Base-by-base conservation (phyloP, 2,797 vertebrate species). In the Sebastes alutus region DNA sequence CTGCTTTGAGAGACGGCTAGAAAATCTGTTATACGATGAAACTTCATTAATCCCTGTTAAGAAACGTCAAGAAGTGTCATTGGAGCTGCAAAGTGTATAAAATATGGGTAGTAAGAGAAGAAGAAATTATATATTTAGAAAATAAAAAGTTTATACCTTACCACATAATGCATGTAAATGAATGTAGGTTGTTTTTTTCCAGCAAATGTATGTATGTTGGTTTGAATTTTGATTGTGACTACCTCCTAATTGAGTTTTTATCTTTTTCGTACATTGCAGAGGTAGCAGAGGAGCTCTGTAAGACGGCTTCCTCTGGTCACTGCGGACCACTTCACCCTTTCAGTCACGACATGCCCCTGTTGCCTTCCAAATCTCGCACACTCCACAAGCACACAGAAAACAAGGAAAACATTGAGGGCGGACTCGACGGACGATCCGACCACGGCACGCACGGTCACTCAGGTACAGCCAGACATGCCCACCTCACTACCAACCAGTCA, bases 201-300 rank as follows among this genome's bases (percentile, higher is more conserved):
- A 52, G 18, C 49, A 52, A n/a, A n/a, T 52, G 49, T 52, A 18
- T 33, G 4, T 54, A 7, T 23, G 6, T 20, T 74, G 13, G 4
- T 38, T 5, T 72, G 14, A 16, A 3, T 72, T 32, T 59, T 16
- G 10, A 6, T 29, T 14, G 5, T 30, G 25, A 46, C 25, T 77
- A 6, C 16, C 3, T 56, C 38, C 61, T 52, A 42, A 20, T 30
- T 55, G 3, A 49, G 29, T 32, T 8, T 68, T 65, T 30, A 25
- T 4, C 66, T 65, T 84, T 67, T 65, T 71, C 72, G 4, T 25
- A 2, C 30, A 38, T 91, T 86, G 18, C 93, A 99, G 98, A 99
- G 93, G 98, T 99, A 61, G 98, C 98, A 81, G 98, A 99, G 93
- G 98, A 99, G 92, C 97, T 99, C 49, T 98, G 98, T 86, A 98